Conservation (phyloP, 2,888 invertebrate species). For the Ptycholaimellus sp. region DNA sequence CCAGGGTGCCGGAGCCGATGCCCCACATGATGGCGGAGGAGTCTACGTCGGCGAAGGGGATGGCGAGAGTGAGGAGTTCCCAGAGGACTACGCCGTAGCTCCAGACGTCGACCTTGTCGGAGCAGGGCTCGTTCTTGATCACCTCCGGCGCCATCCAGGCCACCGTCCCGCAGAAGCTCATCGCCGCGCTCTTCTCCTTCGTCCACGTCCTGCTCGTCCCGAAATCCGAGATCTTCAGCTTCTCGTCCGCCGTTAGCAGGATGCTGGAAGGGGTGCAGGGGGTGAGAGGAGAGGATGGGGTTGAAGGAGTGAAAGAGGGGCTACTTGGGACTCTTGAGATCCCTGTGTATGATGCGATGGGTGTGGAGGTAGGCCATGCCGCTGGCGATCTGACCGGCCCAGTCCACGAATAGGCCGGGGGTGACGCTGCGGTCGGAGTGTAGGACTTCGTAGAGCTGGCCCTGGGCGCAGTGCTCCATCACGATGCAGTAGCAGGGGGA, state of each 20-base stretch:
- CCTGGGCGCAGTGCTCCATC: slow-evolving; percentile 93
- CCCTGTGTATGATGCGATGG: slow-evolving; percentile 87
- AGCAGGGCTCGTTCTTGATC: slow-evolving; percentile 80
- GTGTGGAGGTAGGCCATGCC: slow-evolving; percentile 89
- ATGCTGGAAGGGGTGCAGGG: slow-evolving; percentile 23
- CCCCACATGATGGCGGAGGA: slow-evolving; percentile 93
- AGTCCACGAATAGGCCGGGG: slow-evolving; percentile 37
- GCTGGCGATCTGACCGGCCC: slow-evolving; percentile 78
- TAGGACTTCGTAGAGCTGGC: slow-evolving; percentile 70
- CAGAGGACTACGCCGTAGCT: slow-evolving; percentile 90
- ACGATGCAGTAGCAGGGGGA: slow-evolving; percentile 75
- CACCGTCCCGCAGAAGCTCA: slow-evolving; percentile 93
- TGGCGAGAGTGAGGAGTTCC: slow-evolving; percentile 82
- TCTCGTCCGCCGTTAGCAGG: slow-evolving; percentile 28
- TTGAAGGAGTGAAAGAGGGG: not conserved
- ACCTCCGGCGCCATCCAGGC: slow-evolving; percentile 99
- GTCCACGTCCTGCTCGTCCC: slow-evolving; percentile 74
- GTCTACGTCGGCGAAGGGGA: slow-evolving; percentile 75
- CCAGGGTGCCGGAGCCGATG: slow-evolving; percentile 68
- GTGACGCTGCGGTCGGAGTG: slow-evolving; percentile 25
- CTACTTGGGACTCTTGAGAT: slow-evolving; percentile 97
- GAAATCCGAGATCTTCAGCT: slow-evolving; percentile 86
- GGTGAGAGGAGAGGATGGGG: too few relatives aligned
- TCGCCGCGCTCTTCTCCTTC: slow-evolving; percentile 63
- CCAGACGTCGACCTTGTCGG: slow-evolving; percentile 82